Evolutionary conservation across 1,140 invertebrate species (phyloP), one percentile per base, ranked within the genome.

Genomic region (Diachasmimorpha longicaudata): DNA sequence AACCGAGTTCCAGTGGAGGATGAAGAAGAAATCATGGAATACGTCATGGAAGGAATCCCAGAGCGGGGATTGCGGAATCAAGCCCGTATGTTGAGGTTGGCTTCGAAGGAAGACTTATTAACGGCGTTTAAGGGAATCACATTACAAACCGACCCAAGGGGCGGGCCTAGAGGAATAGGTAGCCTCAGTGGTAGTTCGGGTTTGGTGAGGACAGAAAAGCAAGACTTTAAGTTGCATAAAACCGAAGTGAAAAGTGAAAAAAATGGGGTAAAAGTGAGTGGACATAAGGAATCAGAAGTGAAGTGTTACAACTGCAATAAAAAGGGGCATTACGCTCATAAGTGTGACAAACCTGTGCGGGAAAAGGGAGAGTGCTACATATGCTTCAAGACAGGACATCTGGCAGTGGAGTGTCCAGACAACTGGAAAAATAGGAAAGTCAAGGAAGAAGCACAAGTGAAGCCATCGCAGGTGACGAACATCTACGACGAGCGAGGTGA

Each of bases 21-120:
- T 6, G 31, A 70, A 2, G 72, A 77, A 44, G 76, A 77, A 70
- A 73, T 77, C 36, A 44, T 74, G 13, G 76, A 77, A 36, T 74
- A 74, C 48, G 10, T 77, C 1, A 77, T 77, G 25, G 72, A 77
- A 42, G 76, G 76, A 19, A 76, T 76, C 31, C 69, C 75, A 2
- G 63, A 44, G 69, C 75, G 66, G 37, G 69, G 16, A 76, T 72
- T 46, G 70, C 70, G 37, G 74, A 76, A 37, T 76, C 70, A 25
- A 8, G n/a, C 13, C 31, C 2, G 2, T 31, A 31, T 6, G 31
- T 31, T 31, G 6, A 31, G 6, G 31, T 6, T 31, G n/a, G n/a
- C n/a, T n/a, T n/a, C n/a, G n/a, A 31, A 31, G 31, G 31, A 2
- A 3, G 31, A 31, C 6, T 31, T 31, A 31, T 31, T 31, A 6